phyloP scores from a whole-genome alignment of 2,888 invertebrate genomes.

The Drosophila fulvimacula region DNA sequence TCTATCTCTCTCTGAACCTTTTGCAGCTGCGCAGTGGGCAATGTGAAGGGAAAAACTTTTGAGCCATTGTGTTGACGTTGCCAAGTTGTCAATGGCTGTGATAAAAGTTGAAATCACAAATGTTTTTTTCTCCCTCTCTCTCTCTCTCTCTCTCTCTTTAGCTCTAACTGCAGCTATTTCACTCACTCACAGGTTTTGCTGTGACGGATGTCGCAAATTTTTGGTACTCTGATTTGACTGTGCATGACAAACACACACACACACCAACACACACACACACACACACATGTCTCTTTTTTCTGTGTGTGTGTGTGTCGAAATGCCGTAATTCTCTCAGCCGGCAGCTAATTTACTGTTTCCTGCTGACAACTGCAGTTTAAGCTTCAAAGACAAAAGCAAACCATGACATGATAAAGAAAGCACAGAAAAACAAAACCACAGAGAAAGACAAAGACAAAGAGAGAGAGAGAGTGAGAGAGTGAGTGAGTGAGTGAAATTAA shows the following conservation, averaged over 20 bases:
- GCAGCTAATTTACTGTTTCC: constrained; percentile 81
- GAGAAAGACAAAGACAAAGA: background rate
- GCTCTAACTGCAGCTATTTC: background rate
- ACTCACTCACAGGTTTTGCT: background rate
- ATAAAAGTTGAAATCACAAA: constrained; percentile 43
- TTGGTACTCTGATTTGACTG: constrained; percentile 71
- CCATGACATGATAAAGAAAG: constrained; percentile 53
- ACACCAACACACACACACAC: constrained; percentile 12
- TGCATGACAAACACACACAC: constrained; percentile 42
- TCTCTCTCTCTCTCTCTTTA: too few species aligned
- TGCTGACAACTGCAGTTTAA: constrained; percentile 78
- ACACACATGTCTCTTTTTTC: constrained; percentile 8
- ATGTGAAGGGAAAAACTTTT: constrained; percentile 7
- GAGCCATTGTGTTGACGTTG: constrained; percentile 50
- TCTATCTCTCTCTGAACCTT: constrained; percentile 1
- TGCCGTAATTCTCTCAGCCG: constrained; percentile 74
- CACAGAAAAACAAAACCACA: background rate
- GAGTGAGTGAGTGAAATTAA: constrained; percentile 20
- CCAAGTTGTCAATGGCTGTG: constrained; percentile 34
- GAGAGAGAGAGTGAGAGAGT: background rate
- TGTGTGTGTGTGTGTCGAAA: constrained; percentile 40
- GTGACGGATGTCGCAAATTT: constrained; percentile 76
- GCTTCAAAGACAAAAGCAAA: constrained; percentile 60
- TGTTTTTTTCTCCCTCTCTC: background rate
- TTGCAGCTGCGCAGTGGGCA: constrained; percentile 38